A percentile compares a stretch with the other conserved stretches of the same genome.
Evolutionary conservation across 2,888 invertebrate genomes (phyloP).

Genomic region (Drosophila vallismaia): DNA sequence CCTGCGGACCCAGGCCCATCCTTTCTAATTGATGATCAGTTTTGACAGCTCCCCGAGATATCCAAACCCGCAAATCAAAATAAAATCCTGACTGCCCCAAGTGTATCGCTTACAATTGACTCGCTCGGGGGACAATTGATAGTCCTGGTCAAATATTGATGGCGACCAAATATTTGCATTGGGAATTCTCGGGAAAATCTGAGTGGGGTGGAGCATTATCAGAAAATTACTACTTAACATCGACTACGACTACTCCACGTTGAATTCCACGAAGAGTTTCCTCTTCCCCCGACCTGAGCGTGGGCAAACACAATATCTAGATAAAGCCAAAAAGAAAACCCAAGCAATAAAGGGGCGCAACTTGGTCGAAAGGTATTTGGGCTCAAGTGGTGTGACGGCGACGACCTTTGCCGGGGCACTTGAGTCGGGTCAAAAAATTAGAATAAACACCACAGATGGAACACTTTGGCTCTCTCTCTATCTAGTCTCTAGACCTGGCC

Average conservation of each 20-base stretch:
- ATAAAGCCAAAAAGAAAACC: conserved; percentile 46
- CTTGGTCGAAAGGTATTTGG: conserved; percentile 41
- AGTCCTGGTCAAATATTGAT: conserved; percentile 40
- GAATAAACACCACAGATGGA: conserved; percentile 73
- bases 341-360: conserved; percentile 52
- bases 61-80: conserved; percentile 23
- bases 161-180: conserved; percentile 54
- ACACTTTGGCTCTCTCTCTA: conserved; percentile 46
- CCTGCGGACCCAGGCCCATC: conserved; percentile 7
- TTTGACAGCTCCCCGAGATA: conserved; percentile 59
- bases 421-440: conserved; percentile 79
- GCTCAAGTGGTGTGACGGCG: conserved; percentile 77
- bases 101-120: conserved; percentile 65
- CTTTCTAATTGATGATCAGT: conserved; percentile 68
- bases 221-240: conserved; percentile 81
- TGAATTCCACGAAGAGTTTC: conserved; percentile 65
- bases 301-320: conserved; percentile 72
- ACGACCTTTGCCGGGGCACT: conserved; percentile 71
- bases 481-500: conserved; percentile 17
- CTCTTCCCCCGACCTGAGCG: conserved; percentile 14
- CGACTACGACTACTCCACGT: conserved; percentile 37
- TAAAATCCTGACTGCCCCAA: conserved; percentile 16
- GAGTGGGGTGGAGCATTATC: conserved; percentile 57
- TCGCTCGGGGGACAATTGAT: conserved; percentile 8
- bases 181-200: conserved; percentile 42